Percentiles rank a stretch among this genome's conserved stretches.
These are phyloP conservation scores for Caenorhabditis brenneri DNA, from an alignment of 1,140 invertebrate species.

Conservation along the genomic window DNA sequence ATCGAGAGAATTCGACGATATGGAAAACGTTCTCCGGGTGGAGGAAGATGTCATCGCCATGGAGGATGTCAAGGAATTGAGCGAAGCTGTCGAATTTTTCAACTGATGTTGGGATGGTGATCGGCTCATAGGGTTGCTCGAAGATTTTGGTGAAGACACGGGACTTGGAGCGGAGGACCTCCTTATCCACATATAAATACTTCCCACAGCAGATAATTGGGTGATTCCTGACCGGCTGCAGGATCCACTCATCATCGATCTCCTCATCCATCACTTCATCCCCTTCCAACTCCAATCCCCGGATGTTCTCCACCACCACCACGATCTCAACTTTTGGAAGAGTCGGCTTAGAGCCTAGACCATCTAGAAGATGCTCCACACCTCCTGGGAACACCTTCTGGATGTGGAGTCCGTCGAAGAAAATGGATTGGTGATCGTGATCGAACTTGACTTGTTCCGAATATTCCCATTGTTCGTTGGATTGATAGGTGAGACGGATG, in stretches of 20 bases:
- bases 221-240: background rate
- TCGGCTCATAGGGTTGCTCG: constrained; percentile 13
- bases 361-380: constrained; percentile 12
- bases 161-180: background rate
- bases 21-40: background rate
- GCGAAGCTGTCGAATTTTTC: background rate
- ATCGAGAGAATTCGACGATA: background rate
- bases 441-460: background rate
- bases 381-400: constrained; percentile 7
- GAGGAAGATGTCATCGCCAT: background rate
- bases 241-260: constrained; percentile 35
- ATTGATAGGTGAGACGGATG: background rate
- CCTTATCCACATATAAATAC: constrained; percentile 20
- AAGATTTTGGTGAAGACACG: background rate
- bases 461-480: background rate
- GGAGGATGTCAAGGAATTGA: background rate
- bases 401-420: constrained; percentile 7
- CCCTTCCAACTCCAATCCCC: background rate
- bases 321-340: constrained; percentile 5
- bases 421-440: background rate
- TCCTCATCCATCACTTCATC: background rate
- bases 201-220: constrained; percentile 21
- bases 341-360: background rate
- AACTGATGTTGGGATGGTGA: background rate
- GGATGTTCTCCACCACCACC: background rate